phyloP scores from a whole-genome alignment of 2,888 invertebrate species.

The Andrena hattorfiana region DNA sequence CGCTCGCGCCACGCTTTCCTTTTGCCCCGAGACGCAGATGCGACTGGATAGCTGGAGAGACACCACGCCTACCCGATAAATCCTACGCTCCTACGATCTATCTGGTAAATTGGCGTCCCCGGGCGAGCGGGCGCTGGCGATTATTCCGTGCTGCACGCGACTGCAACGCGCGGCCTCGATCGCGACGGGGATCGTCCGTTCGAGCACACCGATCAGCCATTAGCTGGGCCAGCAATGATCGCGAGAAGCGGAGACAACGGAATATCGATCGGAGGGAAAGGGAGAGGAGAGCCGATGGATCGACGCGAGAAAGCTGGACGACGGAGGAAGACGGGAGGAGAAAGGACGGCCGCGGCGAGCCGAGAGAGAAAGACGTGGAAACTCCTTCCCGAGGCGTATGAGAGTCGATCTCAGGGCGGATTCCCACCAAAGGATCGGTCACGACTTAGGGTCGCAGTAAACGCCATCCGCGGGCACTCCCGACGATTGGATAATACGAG shows the following conservation, averaged over 20 bases:
- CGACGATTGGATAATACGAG: constrained; percentile 79
- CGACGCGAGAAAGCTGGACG: constrained; percentile 24
- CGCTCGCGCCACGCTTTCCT: not conserved
- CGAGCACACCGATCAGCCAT: constrained; percentile 36
- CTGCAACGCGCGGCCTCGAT: constrained; percentile 10
- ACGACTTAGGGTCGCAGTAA: constrained; percentile 80
- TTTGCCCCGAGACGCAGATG: not conserved
- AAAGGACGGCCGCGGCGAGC: not conserved
- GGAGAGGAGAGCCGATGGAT: constrained; percentile 35
- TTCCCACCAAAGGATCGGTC: constrained; percentile 84
- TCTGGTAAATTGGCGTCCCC: constrained; percentile 14
- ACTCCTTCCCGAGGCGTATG: constrained; percentile 80
- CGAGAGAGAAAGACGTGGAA: constrained; percentile 61
- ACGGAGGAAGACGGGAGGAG: constrained; percentile 22
- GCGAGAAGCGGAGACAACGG: constrained; percentile 45
- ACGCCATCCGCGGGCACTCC: constrained; percentile 74
- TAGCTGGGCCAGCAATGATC: constrained; percentile 42
- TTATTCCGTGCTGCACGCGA: constrained; percentile 46
- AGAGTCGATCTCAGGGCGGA: constrained; percentile 84
- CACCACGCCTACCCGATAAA: constrained; percentile 24
- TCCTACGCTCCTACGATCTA: not conserved
- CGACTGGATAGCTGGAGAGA: not conserved
- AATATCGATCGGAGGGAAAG: constrained; percentile 36
- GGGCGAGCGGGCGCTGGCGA: constrained; percentile 12
- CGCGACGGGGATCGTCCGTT: constrained; percentile 39